Percentiles rank a stretch among this genome's conserved stretches.
Conservation (phyloP, 2,113 vertebrate genomes). For the Hemicordylus capensis region DNA sequence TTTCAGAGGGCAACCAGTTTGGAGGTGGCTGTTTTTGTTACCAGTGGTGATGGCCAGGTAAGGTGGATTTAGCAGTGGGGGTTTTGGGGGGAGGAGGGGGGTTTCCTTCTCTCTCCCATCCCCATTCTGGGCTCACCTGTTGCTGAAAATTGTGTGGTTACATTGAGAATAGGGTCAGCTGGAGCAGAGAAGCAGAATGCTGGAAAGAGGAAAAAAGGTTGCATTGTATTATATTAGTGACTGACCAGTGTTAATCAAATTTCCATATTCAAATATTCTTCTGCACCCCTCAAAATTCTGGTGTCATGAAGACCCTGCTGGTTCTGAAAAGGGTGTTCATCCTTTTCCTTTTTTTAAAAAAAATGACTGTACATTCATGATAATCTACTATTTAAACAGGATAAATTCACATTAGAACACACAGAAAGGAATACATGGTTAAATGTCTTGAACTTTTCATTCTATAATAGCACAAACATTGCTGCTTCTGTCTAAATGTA, state of each 20-base stretch:
- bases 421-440: no score
- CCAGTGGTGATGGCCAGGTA: no score
- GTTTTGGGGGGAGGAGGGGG: no score
- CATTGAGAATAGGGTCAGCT: neutral
- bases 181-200: neutral
- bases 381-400: no score
- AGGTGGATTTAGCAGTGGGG: no score
- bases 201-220: neutral
- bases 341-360: neutral
- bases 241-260: neutral
- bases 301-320: neutral
- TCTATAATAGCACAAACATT: no score
- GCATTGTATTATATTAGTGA: neutral
- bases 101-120: no score
- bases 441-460: no score
- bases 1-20: neutral
- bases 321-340: neutral
- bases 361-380: neutral
- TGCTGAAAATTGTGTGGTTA: neutral
- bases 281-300: neutral
- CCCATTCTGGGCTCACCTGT: neutral
- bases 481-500: no score
- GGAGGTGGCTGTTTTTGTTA: neutral
- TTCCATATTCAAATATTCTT: neutral
- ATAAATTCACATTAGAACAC: no score